These are phyloP conservation scores for Trochalopteron elliotii DNA, from an alignment of 2,113 vertebrate species.

Conservation along the genomic window DNA sequence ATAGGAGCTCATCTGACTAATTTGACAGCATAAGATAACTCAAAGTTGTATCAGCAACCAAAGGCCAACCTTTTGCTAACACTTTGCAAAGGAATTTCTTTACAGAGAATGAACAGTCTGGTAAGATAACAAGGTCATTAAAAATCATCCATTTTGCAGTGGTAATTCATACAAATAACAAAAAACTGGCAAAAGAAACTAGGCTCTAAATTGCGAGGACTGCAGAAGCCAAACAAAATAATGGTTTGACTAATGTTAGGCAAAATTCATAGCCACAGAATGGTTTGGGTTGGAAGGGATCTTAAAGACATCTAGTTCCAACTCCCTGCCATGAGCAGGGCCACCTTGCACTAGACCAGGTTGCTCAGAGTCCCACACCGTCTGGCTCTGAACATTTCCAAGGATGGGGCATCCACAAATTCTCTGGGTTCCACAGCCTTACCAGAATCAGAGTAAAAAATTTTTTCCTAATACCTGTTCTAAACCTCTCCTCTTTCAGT, in stretches of 20 bases:
- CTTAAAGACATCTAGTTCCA: not conserved
- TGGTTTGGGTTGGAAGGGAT: not conserved
- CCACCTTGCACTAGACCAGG: not conserved
- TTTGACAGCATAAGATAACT: not conserved
- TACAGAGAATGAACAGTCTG: not conserved
- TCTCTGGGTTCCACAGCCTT: not conserved
- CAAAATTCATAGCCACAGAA: not conserved
- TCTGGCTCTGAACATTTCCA: not conserved
- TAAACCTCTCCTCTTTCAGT: not conserved
- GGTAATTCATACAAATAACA: not conserved
- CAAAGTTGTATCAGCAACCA: not conserved
- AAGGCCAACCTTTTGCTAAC: not conserved
- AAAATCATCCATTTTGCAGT: not conserved
- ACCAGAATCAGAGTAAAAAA: not conserved
- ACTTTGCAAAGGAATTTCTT: not conserved
- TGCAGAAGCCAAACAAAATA: not conserved
- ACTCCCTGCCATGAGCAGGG: not conserved
- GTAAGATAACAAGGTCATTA: not conserved
- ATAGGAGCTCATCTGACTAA: not conserved
- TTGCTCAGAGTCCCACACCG: not conserved
- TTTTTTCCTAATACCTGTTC: not conserved
- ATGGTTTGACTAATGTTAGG: not conserved
- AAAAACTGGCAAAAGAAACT: not conserved
- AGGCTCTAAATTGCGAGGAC: not conserved
- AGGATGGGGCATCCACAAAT: not conserved